These are phyloP conservation scores for Arremon brunneinucha DNA, from an alignment of 2,797 vertebrate species.

Conservation along the genomic window DNA sequence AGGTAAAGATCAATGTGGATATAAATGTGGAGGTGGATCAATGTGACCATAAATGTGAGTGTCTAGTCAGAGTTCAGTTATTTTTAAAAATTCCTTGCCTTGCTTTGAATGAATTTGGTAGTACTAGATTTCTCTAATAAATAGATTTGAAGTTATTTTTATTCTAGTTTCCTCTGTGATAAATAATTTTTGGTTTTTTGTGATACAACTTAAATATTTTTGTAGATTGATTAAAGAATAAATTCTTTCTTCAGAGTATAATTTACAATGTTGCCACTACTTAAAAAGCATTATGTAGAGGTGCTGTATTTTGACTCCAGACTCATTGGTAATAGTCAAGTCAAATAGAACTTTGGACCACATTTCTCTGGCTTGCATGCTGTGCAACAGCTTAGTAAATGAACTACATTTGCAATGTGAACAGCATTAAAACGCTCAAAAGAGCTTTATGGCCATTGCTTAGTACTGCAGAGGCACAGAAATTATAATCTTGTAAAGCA, in stretches of 20 bases:
- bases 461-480: not conserved
- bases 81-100: not conserved
- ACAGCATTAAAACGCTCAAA: not conserved
- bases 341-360: not conserved
- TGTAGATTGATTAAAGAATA: not conserved
- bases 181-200: rapidly evolving
- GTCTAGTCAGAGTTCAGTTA: not conserved
- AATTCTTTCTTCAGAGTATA: not conserved
- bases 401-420: not conserved
- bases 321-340: not conserved
- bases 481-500: not conserved
- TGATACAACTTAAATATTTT: not conserved
- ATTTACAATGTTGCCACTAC: not conserved
- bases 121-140: not conserved
- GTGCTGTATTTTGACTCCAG: not conserved
- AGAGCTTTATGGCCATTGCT: not conserved
- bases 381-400: not conserved
- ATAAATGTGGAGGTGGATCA: not conserved
- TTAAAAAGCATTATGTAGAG: not conserved
- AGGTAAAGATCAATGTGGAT: too few species aligned
- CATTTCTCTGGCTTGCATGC: not conserved
- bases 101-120: not conserved
- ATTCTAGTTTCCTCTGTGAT: not conserved
- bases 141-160: not conserved
- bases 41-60: not conserved